phyloP scores from a whole-genome alignment of 2,797 vertebrate species.

The Sphenopsis melanotis region DNA sequence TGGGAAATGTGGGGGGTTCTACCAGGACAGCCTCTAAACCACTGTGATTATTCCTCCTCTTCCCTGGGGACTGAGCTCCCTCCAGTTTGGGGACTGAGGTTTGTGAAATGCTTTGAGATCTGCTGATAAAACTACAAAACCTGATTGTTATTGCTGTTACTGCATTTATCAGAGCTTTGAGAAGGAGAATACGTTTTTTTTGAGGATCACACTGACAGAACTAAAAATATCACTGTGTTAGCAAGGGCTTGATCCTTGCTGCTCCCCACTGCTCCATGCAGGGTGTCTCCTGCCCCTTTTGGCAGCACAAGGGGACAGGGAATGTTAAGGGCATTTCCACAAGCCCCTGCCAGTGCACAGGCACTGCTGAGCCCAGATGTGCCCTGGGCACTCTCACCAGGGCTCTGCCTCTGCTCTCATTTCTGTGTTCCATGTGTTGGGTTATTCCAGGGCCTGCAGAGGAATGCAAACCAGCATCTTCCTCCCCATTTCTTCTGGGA shows the following conservation, averaged over 20 bases:
- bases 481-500: not conserved
- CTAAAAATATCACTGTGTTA: not conserved
- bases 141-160: not conserved
- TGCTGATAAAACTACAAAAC: not conserved
- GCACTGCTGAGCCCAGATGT: not conserved
- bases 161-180: not conserved
- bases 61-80: not conserved
- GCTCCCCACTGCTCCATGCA: not conserved
- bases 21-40: not conserved
- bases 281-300: not conserved
- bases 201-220: not conserved
- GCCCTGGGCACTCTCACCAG: not conserved
- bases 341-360: not conserved
- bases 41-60: not conserved
- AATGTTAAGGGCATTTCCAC: not conserved
- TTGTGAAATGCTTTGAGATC: not conserved
- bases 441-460: not conserved
- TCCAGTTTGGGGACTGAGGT: not conserved
- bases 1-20: not conserved
- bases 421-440: accelerated
- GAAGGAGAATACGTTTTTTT: not conserved
- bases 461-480: not conserved
- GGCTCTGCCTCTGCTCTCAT: not conserved
- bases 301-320: not conserved
- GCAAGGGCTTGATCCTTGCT: not conserved